Conservation (phyloP, 2,113 vertebrate genomes). For the Chinchilla lanigera region DNA sequence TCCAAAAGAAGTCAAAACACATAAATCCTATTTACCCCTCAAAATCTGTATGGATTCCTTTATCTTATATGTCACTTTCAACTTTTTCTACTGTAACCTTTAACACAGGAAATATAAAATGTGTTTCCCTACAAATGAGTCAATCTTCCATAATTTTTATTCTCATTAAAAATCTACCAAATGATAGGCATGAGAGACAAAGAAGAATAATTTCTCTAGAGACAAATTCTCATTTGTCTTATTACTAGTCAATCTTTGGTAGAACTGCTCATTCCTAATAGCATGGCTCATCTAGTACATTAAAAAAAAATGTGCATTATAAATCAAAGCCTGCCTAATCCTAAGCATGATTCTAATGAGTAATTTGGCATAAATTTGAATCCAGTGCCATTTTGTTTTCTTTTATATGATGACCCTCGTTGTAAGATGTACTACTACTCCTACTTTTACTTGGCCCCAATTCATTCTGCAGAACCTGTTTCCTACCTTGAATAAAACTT, state of each 20-base stretch:
- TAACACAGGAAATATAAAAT: neutral
- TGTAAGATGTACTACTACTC: neutral
- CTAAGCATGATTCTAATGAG: neutral
- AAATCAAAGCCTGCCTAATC: conserved; percentile 1
- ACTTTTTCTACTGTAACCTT: neutral
- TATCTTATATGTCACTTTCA: neutral
- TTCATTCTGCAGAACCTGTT: neutral
- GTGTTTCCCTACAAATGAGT: neutral
- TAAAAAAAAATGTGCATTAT: neutral
- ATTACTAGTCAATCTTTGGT: neutral
- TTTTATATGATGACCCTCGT: neutral
- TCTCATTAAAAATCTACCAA: neutral
- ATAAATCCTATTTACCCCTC: neutral
- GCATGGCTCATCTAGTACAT: conserved; percentile 26
- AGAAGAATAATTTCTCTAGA: neutral
- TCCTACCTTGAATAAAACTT: neutral
- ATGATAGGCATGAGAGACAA: neutral
- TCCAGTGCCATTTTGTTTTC: neutral
- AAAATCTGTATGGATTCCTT: neutral
- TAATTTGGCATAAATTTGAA: neutral
- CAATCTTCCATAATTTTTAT: neutral
- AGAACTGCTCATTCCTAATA: conserved; percentile 21
- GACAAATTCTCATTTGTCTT: neutral
- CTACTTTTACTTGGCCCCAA: neutral
- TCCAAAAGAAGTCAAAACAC: neutral